These are phyloP conservation scores for Lasioglossum leucozonium DNA, from an alignment of 2,888 invertebrate species.

Conservation along the genomic window DNA sequence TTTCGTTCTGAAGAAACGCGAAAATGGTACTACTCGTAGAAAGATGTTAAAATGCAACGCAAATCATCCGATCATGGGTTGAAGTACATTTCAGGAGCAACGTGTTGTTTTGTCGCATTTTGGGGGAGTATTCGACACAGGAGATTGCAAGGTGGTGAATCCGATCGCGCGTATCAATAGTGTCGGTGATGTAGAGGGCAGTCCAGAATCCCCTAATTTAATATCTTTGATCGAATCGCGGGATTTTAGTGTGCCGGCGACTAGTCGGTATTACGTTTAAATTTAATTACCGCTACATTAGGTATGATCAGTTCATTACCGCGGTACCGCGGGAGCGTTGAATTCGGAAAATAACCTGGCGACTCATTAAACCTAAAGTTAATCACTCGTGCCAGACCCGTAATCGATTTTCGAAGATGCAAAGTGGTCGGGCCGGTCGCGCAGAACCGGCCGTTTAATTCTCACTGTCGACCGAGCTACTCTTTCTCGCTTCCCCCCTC, in stretches of 20 bases:
- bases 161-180: not conserved
- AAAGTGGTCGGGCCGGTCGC: conserved; percentile 27
- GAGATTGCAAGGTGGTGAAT: not conserved
- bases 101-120: not conserved
- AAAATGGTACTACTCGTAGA: too few species aligned
- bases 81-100: not conserved
- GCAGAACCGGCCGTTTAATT: conserved; percentile 24
- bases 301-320: conserved; percentile 60
- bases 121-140: not conserved
- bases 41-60: too few species aligned
- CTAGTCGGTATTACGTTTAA: conserved; percentile 52
- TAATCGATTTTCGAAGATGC: conserved; percentile 56
- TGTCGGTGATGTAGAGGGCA: conserved; percentile 13
- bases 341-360: conserved; percentile 50
- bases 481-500: not conserved
- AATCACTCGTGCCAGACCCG: conserved; percentile 49
- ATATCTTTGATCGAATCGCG: conserved; percentile 49
- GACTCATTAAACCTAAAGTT: conserved; percentile 57
- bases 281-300: conserved; percentile 60
- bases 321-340: conserved; percentile 3
- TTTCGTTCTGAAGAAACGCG: too few species aligned
- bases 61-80: too few species aligned
- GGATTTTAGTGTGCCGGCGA: conserved; percentile 21
- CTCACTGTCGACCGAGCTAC: not conserved
- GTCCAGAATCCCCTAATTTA: conserved; percentile 46